Evolutionary conservation across 64 coral and sea anemone species (phyloP), one percentile per base, ranked within the genome.

Genomic region (Dendronephthya gigantea): DNA sequence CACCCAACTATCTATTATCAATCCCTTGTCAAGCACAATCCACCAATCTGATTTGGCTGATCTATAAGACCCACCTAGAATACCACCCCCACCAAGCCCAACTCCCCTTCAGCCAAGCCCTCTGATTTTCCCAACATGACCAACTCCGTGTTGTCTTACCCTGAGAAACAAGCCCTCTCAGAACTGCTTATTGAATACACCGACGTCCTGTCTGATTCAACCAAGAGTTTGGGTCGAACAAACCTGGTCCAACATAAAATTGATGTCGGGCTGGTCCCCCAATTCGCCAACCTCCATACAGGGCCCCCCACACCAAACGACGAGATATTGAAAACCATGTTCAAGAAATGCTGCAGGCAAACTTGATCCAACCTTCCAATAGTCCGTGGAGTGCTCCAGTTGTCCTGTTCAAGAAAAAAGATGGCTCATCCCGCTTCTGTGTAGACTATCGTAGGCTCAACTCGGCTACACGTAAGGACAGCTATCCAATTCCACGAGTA

Each of bases 351-450:
- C 59, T 40, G 25, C 19, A 69, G 15, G 40, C 55, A 1, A 11
- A 45, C 37, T 36, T 87, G 0, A 87, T 87, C 16, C 35, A 87
- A 48, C 85, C 85, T 7, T 27, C 33, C 25, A 13, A 41, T 14
- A 47, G 32, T 4, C 59, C 37, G 1, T 87, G 85, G 85, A 72
- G 59, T 40, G 56, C 85, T 4, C 85, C 85, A 8, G 40, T 87
- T 7, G 62, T 87, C 10, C 39, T 87, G 4, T 38, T 49, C 4
- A 29, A 15, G 6, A 87, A 87, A 40, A 74, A 72, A 40, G 85
- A 87, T 37, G 85, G 85, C 11, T 87, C 85, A 6, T 35, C 47
- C n/a, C 36, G 85, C 7, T 87, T 87, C 34, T 87, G 85, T 45
- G 85, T 87, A 2, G 85, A 74, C 65, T 87, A 87, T 48, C 40